Base-by-base conservation (phyloP, 2,113 vertebrate species). In the Irena cyanogastra region DNA sequence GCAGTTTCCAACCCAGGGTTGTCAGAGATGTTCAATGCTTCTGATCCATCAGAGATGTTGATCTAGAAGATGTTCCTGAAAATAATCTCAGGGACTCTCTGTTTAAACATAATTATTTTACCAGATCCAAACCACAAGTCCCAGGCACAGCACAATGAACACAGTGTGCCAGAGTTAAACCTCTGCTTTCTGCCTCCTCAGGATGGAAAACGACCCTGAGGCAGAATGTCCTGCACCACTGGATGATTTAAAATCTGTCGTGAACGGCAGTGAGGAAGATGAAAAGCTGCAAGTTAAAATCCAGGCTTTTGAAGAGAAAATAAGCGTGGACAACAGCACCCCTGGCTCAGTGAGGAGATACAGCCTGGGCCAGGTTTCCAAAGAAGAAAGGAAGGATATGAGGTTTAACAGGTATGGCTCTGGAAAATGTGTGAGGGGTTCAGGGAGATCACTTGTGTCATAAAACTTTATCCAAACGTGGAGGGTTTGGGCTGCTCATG, bases 331-430 rank as follows among this genome's bases (percentile, higher is more conserved):
- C 10, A 97, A 24, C 70, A 97, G 86, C 22, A 98, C 97, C 17
- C 97, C 98, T 3, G 91, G 95, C 52, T 98, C 98, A 7, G 96
- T 98, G 91, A 96, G 98, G 65, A 98, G 98, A 88, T 98, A 98
- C 79, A 99, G 98, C 91, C 97, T 98, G 87, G 97, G 97, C 77
- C 98, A 99, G 61, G 90, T 97, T 6, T 97, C 98, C 53, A 98
- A 97, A 70, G 98, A 99, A 61, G 98, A 99, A 83, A 98, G 97
- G 87, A 98, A 97, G 76, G 98, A 98, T 44, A 95, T 98, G 97
- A 98, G 98, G 89, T 99, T 99, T 98, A 99, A 98, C 98, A 99
- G 99, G 99, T 99, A 97, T 22, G 74, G 42, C 59, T 80, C 91
- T 85, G 56, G 37, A 52, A 49, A 49, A 54, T 6, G 13, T 78